These are phyloP conservation scores for Osmerus eperlanus DNA, from an alignment of 2,113 vertebrate genomes.

Conservation along the genomic window DNA sequence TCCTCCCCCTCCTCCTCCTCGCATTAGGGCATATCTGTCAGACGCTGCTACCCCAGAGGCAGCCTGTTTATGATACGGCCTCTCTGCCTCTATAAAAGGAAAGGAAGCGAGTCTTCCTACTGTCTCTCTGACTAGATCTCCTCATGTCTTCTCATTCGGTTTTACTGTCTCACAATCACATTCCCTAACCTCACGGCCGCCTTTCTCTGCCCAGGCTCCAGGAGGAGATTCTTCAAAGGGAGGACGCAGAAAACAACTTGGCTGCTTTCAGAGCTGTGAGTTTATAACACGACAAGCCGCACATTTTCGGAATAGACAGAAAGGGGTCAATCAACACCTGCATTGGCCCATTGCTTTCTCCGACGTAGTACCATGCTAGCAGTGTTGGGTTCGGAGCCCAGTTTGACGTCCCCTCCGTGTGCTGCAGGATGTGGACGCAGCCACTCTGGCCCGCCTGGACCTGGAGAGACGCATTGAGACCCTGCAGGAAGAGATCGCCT, in stretches of 20 bases:
- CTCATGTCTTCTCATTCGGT: too few species aligned
- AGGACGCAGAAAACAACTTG: slow-evolving; percentile 90
- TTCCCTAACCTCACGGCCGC: not conserved
- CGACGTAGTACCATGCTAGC: too few species aligned
- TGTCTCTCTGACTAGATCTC: slow-evolving; percentile 17
- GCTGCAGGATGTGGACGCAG: slow-evolving; percentile 86
- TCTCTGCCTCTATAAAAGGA: slow-evolving; percentile 66
- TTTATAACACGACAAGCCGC: slow-evolving; percentile 2
- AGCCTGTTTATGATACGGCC: slow-evolving; percentile 19
- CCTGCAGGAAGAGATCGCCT: slow-evolving; percentile 91
- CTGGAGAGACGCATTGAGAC: slow-evolving; percentile 91
- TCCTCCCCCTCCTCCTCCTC: slow-evolving; percentile 2
- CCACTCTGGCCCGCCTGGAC: slow-evolving; percentile 88
- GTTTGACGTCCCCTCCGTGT: not conserved
- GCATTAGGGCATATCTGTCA: not conserved
- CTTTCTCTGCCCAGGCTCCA: slow-evolving; percentile 73
- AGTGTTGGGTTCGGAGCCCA: not conserved
- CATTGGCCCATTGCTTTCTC: too few species aligned
- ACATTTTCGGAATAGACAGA: not conserved
- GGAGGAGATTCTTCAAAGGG: slow-evolving; percentile 87
- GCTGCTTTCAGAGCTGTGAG: slow-evolving; percentile 90
- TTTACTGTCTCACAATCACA: not conserved
- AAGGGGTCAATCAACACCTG: too few species aligned
- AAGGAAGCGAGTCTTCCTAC: slow-evolving; percentile 38
- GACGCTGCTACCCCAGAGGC: not conserved